These are phyloP conservation scores for Nemopilema nomurai DNA, from an alignment of 30 jellyfish, hydroid and myxozoan genomes.

Conservation along the genomic window DNA sequence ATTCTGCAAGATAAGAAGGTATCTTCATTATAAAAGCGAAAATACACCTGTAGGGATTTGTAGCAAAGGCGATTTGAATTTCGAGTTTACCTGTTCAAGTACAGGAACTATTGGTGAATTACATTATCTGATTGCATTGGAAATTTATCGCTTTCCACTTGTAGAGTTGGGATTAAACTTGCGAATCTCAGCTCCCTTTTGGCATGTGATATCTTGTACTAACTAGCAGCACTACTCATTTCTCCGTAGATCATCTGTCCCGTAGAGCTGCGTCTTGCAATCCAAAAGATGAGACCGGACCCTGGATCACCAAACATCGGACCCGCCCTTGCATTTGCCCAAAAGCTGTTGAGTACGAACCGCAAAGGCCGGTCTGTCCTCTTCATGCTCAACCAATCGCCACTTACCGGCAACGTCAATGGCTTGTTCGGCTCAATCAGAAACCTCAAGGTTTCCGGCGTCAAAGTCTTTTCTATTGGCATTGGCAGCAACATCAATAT, in stretches of 20 bases:
- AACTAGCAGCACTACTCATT: not conserved
- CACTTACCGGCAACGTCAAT: conserved; percentile 25
- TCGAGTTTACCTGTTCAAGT: too few relatives aligned
- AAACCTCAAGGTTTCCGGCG: conserved; percentile 11
- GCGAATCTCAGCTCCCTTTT: too few relatives aligned
- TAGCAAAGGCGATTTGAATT: too few relatives aligned
- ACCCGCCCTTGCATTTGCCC: conserved; percentile 35
- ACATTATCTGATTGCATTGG: not conserved
- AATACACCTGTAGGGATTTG: not conserved
- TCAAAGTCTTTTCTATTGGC: conserved; percentile 19
- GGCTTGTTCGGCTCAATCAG: conserved; percentile 9
- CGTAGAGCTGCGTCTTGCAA: conserved; percentile 30
- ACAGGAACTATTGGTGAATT: not conserved
- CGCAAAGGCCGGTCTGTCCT: conserved; percentile 20
- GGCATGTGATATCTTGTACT: not conserved
- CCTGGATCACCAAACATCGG: conserved; percentile 49
- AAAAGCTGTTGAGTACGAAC: conserved; percentile 18
- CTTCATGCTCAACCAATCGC: conserved; percentile 38
- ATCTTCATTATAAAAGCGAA: too few relatives aligned
- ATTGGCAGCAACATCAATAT: conserved; percentile 24
- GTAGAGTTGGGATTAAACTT: too few relatives aligned
- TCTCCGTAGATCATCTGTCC: conserved; percentile 43
- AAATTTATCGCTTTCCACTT: too few relatives aligned
- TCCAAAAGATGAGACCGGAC: conserved; percentile 46
- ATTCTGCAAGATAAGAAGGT: conserved; percentile 51